Conservation (phyloP, 2,797 vertebrate species). For the Moxostoma hubbsi region DNA sequence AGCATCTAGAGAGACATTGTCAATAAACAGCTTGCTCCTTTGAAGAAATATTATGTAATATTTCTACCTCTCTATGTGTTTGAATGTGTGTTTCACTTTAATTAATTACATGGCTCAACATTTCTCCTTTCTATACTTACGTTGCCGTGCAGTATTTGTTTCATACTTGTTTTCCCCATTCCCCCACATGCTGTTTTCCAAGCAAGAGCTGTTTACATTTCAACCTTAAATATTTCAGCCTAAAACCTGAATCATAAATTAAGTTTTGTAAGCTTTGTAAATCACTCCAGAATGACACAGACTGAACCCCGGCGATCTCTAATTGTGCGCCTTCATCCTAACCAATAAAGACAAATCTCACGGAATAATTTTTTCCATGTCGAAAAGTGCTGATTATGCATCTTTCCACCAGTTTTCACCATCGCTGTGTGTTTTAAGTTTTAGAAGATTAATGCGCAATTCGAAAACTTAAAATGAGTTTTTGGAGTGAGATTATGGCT, state of each 20-base stretch:
- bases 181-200: neutral
- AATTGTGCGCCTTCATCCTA: neutral
- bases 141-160: neutral
- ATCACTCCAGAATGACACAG: neutral
- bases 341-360: slow-evolving; percentile 12
- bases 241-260: slow-evolving; percentile 35
- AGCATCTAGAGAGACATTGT: too few relatives aligned
- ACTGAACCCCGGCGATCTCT: neutral
- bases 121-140: neutral
- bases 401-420: neutral
- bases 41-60: too few relatives aligned
- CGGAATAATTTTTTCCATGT: neutral
- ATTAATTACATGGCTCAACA: neutral
- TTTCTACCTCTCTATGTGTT: neutral
- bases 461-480: slow-evolving; percentile 27
- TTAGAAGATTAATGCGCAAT: slow-evolving; percentile 18
- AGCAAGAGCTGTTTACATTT: slow-evolving; percentile 22
- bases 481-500: slow-evolving; percentile 22
- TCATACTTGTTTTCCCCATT: neutral
- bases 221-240: slow-evolving; percentile 28
- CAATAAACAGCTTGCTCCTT: too few relatives aligned
- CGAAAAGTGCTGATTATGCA: slow-evolving; percentile 11
- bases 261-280: slow-evolving; percentile 25
- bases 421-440: neutral
- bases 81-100: neutral